phyloP scores from a whole-genome alignment of 2,113 vertebrate species.

The Nyctereutes procyonoides region DNA sequence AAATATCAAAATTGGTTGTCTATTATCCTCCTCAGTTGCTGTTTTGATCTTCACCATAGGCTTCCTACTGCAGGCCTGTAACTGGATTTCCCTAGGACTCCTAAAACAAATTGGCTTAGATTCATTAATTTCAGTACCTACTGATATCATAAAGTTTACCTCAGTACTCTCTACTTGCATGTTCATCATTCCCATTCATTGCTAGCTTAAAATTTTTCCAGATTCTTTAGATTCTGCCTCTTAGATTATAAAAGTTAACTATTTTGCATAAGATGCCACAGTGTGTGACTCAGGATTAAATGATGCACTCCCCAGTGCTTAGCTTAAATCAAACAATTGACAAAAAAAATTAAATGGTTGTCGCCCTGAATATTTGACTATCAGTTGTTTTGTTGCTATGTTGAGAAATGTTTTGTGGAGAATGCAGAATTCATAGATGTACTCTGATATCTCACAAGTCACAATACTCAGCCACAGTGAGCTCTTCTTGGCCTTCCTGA shows the following conservation, averaged over 20 bases:
- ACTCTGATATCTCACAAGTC: not conserved
- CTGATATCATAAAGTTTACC: not conserved
- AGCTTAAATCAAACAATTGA: not conserved
- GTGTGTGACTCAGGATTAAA: not conserved
- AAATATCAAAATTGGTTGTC: not conserved
- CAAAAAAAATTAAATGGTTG: not conserved
- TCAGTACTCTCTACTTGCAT: not conserved
- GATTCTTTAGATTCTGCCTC: not conserved
- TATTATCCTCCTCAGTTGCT: not conserved
- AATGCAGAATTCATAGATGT: not conserved
- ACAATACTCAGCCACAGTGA: not conserved
- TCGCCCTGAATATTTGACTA: not conserved
- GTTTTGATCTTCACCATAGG: not conserved
- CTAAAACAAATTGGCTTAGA: not conserved
- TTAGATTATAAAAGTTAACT: not conserved
- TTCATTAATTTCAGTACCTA: not conserved
- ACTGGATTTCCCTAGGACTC: not conserved
- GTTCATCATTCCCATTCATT: not conserved
- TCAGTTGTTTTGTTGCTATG: not conserved
- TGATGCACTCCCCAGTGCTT: not conserved
- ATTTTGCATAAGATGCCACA: not conserved
- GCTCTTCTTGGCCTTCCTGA: not conserved
- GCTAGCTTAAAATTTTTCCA: not conserved
- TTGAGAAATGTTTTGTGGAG: not conserved
- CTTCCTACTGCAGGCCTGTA: not conserved